Evolutionary conservation across 2,797 vertebrate species (phyloP), one percentile per base, ranked within the genome.

Genomic region (Pempheris klunzingeri): DNA sequence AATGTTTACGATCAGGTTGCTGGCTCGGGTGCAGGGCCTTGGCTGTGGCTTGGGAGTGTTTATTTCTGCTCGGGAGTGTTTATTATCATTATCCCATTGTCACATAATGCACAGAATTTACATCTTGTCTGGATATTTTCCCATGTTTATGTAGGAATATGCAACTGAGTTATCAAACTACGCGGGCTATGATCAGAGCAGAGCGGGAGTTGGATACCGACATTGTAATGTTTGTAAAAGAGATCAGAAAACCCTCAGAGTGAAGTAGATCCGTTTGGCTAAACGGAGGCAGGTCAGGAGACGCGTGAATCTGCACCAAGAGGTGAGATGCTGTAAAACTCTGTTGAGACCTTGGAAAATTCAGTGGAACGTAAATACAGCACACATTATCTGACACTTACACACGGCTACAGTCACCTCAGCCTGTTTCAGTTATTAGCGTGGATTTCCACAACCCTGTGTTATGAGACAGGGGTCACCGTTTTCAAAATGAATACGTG

Each of bases 401-500:
- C 17, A 63, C 65, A 58, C 36, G 46, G 44, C 78, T 50, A 71
- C 26, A 36, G 54, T 64, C 46, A 47, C 41, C 66, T 41, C 8
- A 0, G 38, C 63, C 75, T 65, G 69, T 69, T 85, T 70, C 55
- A 26, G 68, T 74, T 78, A 72, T 82, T 75, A 78, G 49, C 71
- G 32, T 6, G 3, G 38, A 55, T 85, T 86, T 85, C 78, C 79
- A 78, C 63, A 73, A 50, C 64, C 30, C 11, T 34, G 69, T 79
- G 55, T 73, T 74, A 70, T 0, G 11, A 69, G 73, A 83, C 60
- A 68, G 3, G 18, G 64, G 74, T 82, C 74, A 71, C 2, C 39
- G 7, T 77, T 90, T 86, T 85, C 18, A 61, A 76, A 88, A 78
- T 74, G 76, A 71, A 77, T 12, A 60, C 60, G 58, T 55, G 61